phyloP scores from a whole-genome alignment of 2,888 invertebrate genomes.

The Hyalella azteca region DNA sequence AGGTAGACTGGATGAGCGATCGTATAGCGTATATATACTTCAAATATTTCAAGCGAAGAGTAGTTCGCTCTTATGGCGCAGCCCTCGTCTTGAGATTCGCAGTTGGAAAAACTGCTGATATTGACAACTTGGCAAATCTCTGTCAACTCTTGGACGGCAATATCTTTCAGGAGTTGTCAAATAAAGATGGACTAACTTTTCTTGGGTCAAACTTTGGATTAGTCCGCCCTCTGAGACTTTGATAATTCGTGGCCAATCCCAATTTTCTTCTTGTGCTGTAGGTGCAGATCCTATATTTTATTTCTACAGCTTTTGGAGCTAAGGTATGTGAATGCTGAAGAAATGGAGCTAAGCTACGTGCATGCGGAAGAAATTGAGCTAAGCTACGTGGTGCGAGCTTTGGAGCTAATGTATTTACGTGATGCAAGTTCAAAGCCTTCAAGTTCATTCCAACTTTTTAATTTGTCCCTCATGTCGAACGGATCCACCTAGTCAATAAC shows the following conservation, averaged over 20 bases:
- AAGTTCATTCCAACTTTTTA: too few species aligned
- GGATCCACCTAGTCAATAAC: too few species aligned
- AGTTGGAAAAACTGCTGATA: neutral
- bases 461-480: too few species aligned
- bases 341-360: too few species aligned
- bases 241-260: neutral
- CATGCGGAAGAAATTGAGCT: too few species aligned
- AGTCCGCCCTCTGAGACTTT: neutral
- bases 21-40: neutral
- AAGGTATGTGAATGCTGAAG: too few species aligned
- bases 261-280: neutral
- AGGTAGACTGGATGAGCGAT: neutral
- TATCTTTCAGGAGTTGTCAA: neutral
- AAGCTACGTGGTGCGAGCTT: too few species aligned
- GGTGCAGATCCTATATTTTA: too few species aligned
- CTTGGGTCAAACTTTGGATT: neutral
- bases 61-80: neutral
- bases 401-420: neutral
- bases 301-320: neutral
- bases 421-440: too few species aligned
- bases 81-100: neutral
- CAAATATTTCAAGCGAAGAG: neutral
- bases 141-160: neutral
- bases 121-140: neutral
- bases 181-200: neutral